Evolutionary conservation across 2,113 vertebrate species (phyloP).

Genomic region (Larimichthys crocea): DNA sequence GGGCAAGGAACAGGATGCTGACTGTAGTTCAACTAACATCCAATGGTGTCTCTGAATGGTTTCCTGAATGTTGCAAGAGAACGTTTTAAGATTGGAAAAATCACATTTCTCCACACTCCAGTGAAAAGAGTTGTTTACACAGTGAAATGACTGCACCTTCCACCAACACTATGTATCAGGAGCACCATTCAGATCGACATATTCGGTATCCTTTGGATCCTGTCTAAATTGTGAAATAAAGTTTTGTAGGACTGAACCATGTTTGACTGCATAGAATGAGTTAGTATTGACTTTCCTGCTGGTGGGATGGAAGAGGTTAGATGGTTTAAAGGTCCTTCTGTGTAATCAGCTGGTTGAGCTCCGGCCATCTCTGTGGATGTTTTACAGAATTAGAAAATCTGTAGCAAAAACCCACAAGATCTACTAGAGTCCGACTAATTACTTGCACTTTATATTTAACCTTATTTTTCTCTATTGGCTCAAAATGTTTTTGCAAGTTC

Average conservation of each 20-base stretch:
- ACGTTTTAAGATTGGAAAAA: neutral
- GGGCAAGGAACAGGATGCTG: too few relatives aligned
- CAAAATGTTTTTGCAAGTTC: constrained; percentile 5
- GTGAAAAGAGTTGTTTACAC: neutral
- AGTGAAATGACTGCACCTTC: neutral
- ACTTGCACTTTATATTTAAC: constrained; percentile 25
- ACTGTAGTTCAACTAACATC: too few relatives aligned
- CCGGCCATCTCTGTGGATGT: neutral
- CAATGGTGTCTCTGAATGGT: too few relatives aligned
- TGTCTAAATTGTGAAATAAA: neutral
- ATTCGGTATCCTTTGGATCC: neutral
- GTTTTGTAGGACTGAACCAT: neutral
- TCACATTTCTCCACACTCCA: neutral
- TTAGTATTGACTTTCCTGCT: neutral
- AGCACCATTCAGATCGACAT: neutral
- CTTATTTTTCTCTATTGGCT: constrained; percentile 10
- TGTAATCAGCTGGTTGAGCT: constrained; percentile 12
- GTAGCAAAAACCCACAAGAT: neutral
- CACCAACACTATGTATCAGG: neutral
- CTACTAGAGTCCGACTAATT: constrained; percentile 13
- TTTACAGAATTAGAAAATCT: constrained; percentile 11
- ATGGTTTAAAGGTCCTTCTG: constrained; percentile 6
- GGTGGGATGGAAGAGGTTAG: constrained; percentile 7
- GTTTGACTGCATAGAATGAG: constrained; percentile 3
- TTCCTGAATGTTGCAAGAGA: too few relatives aligned